Base-by-base conservation (phyloP, 2,113 vertebrate genomes). In the Bambusicola thoracicus region DNA sequence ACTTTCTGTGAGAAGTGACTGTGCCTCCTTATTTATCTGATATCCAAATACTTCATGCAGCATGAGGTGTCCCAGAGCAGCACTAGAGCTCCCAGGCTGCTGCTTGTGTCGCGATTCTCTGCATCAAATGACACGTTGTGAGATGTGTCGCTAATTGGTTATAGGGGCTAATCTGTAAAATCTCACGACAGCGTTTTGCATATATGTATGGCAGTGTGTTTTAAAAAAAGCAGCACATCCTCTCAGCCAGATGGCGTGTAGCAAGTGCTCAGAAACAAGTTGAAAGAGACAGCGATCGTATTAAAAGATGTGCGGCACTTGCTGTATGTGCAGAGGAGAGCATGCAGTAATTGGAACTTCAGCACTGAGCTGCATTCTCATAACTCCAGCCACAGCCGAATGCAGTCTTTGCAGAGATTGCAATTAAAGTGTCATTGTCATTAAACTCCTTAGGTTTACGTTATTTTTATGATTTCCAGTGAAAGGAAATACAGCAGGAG, bases 201-300 rank as follows among this genome's bases (percentile, higher is more conserved):
- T 15, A 6, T 19, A 4, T 2, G 1, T 25, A 30, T n/a, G 40
- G 25, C 38, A 21, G 9, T 3, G 10, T 34, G 9, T 40, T 75
- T 49, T 76, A 0, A 15, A 63, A 41, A 30, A 11, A 1, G 36
- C 12, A 16, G 32, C 53, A 11, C 30, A 38, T 9, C 1, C n/a
- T 40, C 13, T 10, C n/a, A 32, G 36, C 36, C 58, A 68, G 55
- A 69, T 76, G 78, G 67, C 38, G 25, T 56, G 29, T 29, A 87
- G 44, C 59, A 80, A 29, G 59, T 82, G 58, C 62, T 32, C 41
- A 69, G 80, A 10, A 19, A 53, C 32, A 61, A 22, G 32, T 82
- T 55, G 41, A 18, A 86, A 65, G 87, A 61, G 38, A 38, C 59
- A 53, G 34, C 10, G 46, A 18, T 75, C 5, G 34, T 43, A 27